Conservation (phyloP, 2,888 invertebrate species). For the Lordiphosa fenestrarum region DNA sequence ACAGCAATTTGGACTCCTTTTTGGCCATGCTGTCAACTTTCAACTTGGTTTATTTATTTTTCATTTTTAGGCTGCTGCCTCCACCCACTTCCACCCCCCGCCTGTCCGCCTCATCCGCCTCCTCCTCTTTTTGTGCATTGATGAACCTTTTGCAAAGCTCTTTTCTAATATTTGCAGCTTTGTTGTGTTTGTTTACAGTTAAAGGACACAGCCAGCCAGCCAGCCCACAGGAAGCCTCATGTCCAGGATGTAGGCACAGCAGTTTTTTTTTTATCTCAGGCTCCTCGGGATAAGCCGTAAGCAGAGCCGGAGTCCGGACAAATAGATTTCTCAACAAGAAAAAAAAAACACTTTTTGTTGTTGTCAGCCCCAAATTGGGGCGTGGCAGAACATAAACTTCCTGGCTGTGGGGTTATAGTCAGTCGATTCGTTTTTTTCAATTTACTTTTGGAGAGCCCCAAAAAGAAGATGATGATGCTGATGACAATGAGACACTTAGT, state of each 20-base stretch:
- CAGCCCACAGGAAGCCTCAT: constrained; percentile 40
- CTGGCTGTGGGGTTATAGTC: neutral
- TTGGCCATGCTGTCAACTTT: constrained; percentile 48
- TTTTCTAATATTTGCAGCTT: constrained; percentile 52
- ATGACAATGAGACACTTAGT: no score
- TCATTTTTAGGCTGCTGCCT: constrained; percentile 47
- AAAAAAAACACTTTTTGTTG: constrained; percentile 31
- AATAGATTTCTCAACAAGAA: constrained; percentile 41
- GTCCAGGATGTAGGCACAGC: constrained; percentile 44
- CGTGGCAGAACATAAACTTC: neutral
- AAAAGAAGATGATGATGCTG: no score
- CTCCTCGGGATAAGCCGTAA: constrained; percentile 43
- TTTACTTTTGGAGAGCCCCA: no score
- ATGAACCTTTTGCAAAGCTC: constrained; percentile 12
- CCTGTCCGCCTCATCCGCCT: neutral
- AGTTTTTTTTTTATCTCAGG: constrained; percentile 33
- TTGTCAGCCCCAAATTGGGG: constrained; percentile 17
- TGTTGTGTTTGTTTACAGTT: constrained; percentile 59
- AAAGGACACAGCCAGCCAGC: constrained; percentile 40
- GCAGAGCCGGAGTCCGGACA: constrained; percentile 20
- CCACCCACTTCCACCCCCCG: neutral
- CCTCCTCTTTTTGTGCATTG: constrained; percentile 12
- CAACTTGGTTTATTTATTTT: constrained; percentile 65
- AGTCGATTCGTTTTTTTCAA: no score
- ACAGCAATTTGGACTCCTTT: constrained; percentile 44